Evolutionary conservation across 1,140 invertebrate species (phyloP), one percentile per base, ranked within the genome.

Genomic region (Platyscapa corneri): DNA sequence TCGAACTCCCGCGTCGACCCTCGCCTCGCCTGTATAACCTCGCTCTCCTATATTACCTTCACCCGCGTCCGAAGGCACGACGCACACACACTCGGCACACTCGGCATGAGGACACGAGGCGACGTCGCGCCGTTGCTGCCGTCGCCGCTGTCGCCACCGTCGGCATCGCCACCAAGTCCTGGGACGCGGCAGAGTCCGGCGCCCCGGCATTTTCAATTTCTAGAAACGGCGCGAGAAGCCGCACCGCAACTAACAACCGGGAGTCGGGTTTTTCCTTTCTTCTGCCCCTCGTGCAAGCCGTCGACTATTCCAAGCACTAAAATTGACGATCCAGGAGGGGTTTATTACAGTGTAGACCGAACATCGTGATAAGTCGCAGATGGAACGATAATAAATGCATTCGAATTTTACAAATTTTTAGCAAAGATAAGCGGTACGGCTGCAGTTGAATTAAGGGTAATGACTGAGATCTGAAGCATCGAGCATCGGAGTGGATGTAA

Each of bases 1-100:
- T 90, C 92, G 87, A 92, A 92, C 91, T 91, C 90, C 90, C 90
- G 80, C 78, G 74, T 89, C 90, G 87, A 88, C 89, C 86, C 89
- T 64, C 81, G 60, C 87, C 87, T 86, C 83, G 88, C 86, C 88
- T 84, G 60, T 80, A 64, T 84, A 86, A 86, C 87, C 87, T 86
- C 83, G 85, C 87, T 88, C 82, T 87, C 82, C 84, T 86, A 80
- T 49, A 85, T 88, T 87, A 86, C 82, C 87, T 85, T 87, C 80
- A 81, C 86, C 75, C 80, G 74, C 16, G 60, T 32, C 39, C n/a
- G n/a, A 49, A 65, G 49, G 1, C 76, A 37, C 30, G 70, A 27
- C 32, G 67, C 8, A 20, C 32, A 34, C 8, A 20, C 67, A 7
- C 67, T 70, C 34, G 72, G 32, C 12, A 0, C 23, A 5, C 6